Conservation (phyloP, 2,888 invertebrate species). For the Agapostemon virescens region DNA sequence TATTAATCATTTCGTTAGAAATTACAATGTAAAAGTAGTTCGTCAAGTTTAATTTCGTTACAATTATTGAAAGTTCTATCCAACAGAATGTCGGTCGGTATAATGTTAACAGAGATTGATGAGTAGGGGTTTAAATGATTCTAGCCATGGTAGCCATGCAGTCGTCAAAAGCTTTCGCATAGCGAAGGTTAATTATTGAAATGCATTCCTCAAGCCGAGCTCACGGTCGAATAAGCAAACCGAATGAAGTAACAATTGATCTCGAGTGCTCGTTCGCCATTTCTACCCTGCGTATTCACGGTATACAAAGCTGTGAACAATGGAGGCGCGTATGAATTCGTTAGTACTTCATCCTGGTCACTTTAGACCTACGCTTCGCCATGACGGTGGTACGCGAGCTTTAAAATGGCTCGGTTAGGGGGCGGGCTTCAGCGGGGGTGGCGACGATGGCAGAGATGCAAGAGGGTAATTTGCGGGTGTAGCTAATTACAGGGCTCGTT, state of each 20-base stretch:
- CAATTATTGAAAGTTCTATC: no score
- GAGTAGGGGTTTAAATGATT: no score
- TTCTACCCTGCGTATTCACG: background rate
- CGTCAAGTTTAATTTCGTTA: no score
- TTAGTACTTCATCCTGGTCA: slow-evolving; percentile 24
- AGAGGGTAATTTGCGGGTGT: slow-evolving; percentile 69
- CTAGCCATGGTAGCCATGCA: background rate
- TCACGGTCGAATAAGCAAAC: background rate
- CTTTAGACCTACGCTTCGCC: slow-evolving; percentile 16
- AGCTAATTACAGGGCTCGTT: slow-evolving; percentile 73
- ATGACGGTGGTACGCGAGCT: slow-evolving; percentile 16
- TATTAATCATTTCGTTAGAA: no score
- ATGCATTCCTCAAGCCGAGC: background rate
- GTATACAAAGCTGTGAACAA: background rate
- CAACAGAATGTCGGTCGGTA: no score
- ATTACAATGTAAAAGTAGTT: no score
- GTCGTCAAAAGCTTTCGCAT: background rate
- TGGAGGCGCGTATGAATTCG: slow-evolving; percentile 21
- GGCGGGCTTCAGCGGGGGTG: background rate
- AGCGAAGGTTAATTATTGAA: background rate
- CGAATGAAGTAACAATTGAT: slow-evolving; percentile 23
- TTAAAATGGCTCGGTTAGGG: slow-evolving; percentile 33
- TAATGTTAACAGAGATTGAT: no score
- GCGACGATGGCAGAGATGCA: slow-evolving; percentile 30
- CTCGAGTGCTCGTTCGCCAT: background rate